A percentile compares a stretch with the other conserved stretches of the same genome.
Evolutionary conservation across 2,888 invertebrate genomes (phyloP).

Genomic region (Lathronympha strigana): DNA sequence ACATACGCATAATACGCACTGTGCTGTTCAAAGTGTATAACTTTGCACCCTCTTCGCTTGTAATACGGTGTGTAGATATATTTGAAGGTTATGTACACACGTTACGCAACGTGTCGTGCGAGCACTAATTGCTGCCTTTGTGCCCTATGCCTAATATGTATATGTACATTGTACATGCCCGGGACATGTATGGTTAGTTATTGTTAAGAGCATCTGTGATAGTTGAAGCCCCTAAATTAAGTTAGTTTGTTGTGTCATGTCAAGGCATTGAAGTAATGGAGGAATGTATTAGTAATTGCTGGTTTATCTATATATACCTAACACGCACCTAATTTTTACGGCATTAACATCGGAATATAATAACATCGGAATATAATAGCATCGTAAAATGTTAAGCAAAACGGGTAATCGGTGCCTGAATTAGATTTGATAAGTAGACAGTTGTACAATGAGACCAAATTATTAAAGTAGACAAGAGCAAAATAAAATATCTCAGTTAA

Average conservation of each 20-base stretch:
- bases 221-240: background rate
- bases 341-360: background rate
- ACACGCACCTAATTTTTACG: background rate
- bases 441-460: too few species aligned
- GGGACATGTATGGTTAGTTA: conserved; percentile 8
- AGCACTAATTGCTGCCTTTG: conserved; percentile 36
- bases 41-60: background rate
- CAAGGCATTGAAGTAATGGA: background rate
- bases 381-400: background rate
- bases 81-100: background rate
- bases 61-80: background rate
- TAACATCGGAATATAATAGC: too few species aligned
- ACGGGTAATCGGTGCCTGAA: too few species aligned
- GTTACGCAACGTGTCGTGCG: conserved; percentile 28
- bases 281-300: background rate
- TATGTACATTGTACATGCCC: background rate
- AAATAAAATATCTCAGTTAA: too few species aligned
- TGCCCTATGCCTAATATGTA: conserved; percentile 15
- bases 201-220: conserved; percentile 9
- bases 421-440: too few species aligned
- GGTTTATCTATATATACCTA: background rate
- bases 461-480: too few species aligned
- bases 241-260: background rate
- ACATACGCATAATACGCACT: conserved; percentile 2
- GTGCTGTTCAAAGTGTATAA: background rate